Evolutionary conservation across 2,797 vertebrate species (phyloP), one percentile per base, ranked within the genome.

Genomic region (Ispidina lecontei): DNA sequence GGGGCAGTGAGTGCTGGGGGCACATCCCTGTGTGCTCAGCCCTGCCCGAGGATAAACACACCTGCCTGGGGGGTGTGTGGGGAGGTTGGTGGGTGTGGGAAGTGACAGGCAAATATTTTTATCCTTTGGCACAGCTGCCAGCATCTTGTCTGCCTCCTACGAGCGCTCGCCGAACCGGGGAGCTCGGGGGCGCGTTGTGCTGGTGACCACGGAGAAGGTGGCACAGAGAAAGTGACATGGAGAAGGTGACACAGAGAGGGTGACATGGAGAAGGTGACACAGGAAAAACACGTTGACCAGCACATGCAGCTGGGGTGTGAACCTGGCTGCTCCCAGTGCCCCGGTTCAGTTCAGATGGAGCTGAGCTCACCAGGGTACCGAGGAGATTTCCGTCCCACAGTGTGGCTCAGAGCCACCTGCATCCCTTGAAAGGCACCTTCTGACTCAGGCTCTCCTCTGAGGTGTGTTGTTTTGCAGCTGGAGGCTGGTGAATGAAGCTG

Each of bases 401-500:
- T 0, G 2, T 85, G 80, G 89, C 83, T 90, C 1, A 0, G 60
- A 78, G 91, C 71, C 83, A 81, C 85, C 84, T 51, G 28, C 31
- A 37, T 62, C 83, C 87, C 83, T 81, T 82, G 76, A 92, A 88
- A 75, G 68, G 87, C 79, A 76, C 67, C 55, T 91, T 75, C 83
- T 79, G 80, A 74, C 77, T 92, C 80, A 49, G 39, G 29, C 81
- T 81, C 69, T 84, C 44, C 59, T 44, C 74, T 76, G 79, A 76
- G 76, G 47, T 67, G 59, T 25, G 74, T 70, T 92, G 75, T 73
- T 96, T 91, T 94, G 91, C 93, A 95, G 91, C 85, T 94, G 92
- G 89, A 91, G 89, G 69, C 44, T 75, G 58, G 52, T 91, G 95
- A 95, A 96, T 95, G 92, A 90, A 88, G 90, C 87, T 16, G 91